Evolutionary conservation across 2,888 invertebrate species (phyloP).

Genomic region (Phyllotreta striolata): DNA sequence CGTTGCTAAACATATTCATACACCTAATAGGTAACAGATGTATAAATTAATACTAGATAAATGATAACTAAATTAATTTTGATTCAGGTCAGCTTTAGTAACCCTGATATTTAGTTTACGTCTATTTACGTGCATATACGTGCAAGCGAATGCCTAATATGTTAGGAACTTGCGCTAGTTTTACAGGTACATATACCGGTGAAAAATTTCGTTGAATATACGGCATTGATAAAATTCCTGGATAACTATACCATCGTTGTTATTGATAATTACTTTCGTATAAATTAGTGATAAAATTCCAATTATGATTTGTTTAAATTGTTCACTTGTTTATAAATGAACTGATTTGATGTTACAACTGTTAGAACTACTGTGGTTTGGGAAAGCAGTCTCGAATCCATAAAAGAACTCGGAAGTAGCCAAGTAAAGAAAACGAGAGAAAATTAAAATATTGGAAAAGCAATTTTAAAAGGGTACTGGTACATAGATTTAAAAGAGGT

Average conservation of each 20-base stretch:
- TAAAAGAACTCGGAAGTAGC: no score
- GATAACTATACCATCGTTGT: background rate
- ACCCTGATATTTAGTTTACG: background rate
- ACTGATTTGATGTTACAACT: no score
- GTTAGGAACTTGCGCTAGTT: background rate
- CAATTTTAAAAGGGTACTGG: no score
- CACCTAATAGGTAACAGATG: background rate
- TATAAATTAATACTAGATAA: background rate
- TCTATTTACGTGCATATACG: background rate
- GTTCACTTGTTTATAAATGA: no score
- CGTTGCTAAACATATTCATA: background rate
- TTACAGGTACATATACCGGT: background rate
- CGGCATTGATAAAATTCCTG: constrained; percentile 8
- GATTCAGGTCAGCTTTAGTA: constrained; percentile 1
- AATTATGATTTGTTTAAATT: no score
- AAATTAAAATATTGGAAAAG: no score
- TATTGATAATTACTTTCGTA: no score
- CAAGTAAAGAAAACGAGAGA: no score
- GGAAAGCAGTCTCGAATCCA: no score
- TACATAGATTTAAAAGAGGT: no score
- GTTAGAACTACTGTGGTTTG: no score
- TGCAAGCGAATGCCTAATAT: background rate
- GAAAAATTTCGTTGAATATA: background rate
- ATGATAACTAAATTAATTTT: background rate
- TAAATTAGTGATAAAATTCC: no score